A percentile compares a stretch with the other conserved stretches of the same genome.
Conservation (phyloP, 2,888 invertebrate genomes). For the Odontocerum albicorne region DNA sequence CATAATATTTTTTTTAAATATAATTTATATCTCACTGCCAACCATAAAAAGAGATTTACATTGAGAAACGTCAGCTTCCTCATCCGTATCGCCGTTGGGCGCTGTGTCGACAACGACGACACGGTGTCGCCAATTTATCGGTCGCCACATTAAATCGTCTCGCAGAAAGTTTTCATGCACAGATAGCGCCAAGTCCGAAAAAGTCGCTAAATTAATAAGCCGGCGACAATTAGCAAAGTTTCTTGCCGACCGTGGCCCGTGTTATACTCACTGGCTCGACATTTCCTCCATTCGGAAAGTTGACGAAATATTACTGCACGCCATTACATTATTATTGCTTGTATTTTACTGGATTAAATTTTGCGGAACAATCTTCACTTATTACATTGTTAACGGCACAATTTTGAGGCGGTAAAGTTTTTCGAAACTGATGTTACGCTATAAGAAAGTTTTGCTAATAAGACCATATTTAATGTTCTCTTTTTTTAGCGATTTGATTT, state of each 20-base stretch:
- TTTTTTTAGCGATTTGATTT: no score
- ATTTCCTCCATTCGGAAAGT: conserved; percentile 1
- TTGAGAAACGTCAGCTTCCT: no score
- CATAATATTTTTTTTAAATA: no score
- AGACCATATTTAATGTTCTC: no score
- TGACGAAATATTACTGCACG: neutral
- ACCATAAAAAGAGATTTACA: no score
- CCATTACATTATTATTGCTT: neutral
- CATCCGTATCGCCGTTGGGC: no score
- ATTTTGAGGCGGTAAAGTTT: no score
- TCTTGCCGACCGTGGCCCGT: neutral
- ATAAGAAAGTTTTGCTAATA: no score
- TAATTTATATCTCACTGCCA: no score
- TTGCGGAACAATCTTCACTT: no score
- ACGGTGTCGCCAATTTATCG: conserved; percentile 20
- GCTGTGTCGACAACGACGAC: conserved; percentile 1
- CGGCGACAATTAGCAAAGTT: conserved; percentile 13
- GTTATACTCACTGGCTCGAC: neutral
- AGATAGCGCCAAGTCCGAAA: neutral
- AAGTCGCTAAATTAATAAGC: conserved; percentile 17
- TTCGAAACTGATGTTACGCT: no score
- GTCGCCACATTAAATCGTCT: conserved; percentile 29
- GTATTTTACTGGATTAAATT: neutral
- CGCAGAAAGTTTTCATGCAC: conserved; percentile 19
- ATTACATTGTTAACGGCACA: no score